A percentile compares a stretch with the other conserved stretches of the same genome.
Conservation (phyloP, 2,888 invertebrate genomes). For the Leptinotarsa peninsularis region DNA sequence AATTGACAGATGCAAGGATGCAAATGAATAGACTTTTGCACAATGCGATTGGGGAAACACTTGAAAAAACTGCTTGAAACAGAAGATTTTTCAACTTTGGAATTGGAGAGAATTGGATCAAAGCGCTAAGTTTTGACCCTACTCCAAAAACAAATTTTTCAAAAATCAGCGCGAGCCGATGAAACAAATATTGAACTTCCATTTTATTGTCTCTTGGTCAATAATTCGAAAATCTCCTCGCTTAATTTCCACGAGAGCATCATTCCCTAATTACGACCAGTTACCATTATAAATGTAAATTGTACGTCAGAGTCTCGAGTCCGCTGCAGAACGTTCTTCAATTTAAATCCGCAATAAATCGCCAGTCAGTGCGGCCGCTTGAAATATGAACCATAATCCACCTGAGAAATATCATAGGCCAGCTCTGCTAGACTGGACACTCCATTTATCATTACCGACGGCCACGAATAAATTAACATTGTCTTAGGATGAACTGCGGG, state of each 20-base stretch:
- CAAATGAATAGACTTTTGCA: no score
- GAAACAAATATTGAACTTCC: neutral
- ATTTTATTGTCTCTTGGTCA: neutral
- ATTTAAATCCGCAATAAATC: conserved; percentile 48
- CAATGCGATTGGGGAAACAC: no score
- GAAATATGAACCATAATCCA: conserved; percentile 46
- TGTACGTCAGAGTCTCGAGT: conserved; percentile 22
- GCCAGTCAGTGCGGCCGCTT: conserved; percentile 17
- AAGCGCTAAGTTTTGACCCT: no score
- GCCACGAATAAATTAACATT: conserved; percentile 63
- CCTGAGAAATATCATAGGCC: conserved; percentile 54
- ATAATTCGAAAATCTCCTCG: neutral
- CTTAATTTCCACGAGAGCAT: neutral
- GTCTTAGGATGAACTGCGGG: conserved; percentile 60
- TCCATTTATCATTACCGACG: conserved; percentile 62
- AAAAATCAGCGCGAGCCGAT: no score
- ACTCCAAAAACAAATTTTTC: no score
- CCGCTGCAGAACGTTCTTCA: conserved; percentile 40
- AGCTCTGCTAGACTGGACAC: conserved; percentile 56
- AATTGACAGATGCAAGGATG: no score
- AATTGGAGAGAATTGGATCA: no score
- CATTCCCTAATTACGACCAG: conserved; percentile 3
- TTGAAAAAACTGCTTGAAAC: no score
- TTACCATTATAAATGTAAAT: conserved; percentile 18
- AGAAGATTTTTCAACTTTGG: no score